Conservation (phyloP, 1,140 invertebrate genomes). For the Caenorhabditis brenneri region DNA sequence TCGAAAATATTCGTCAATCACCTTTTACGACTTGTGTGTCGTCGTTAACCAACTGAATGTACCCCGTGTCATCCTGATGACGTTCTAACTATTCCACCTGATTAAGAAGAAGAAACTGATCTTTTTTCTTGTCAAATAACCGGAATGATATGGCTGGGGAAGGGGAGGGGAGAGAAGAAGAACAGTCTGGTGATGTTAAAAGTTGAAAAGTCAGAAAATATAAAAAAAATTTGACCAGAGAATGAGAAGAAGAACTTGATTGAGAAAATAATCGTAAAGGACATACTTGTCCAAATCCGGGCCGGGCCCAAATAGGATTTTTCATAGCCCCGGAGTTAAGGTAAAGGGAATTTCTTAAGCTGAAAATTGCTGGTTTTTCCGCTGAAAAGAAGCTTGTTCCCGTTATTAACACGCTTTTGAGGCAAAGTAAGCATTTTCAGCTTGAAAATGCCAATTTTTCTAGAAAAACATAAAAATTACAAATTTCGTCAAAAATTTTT, state of each 20-base stretch:
- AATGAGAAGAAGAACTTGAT: background rate
- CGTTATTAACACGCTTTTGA: too few relatives aligned
- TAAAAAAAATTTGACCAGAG: background rate
- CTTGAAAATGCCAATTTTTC: too few relatives aligned
- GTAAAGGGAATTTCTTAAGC: too few relatives aligned
- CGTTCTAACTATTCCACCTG: too few relatives aligned
- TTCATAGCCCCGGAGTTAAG: too few relatives aligned
- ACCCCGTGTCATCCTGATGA: background rate
- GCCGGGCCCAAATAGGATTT: too few relatives aligned
- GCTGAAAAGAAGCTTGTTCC: too few relatives aligned
- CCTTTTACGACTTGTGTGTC: background rate
- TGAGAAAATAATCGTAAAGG: background rate
- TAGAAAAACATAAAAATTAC: too few relatives aligned
- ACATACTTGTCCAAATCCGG: too few relatives aligned
- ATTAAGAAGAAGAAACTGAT: background rate
- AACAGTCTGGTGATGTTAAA: background rate
- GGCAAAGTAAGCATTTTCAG: too few relatives aligned
- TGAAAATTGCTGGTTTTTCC: too few relatives aligned
- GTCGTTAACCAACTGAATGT: background rate
- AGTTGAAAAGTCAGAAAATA: background rate
- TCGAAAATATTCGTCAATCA: background rate
- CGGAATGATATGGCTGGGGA: background rate
- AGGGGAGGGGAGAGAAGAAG: background rate
- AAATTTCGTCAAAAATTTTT: too few relatives aligned
- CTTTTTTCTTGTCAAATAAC: background rate